These are phyloP conservation scores for Samia ricini DNA, from an alignment of 1,140 invertebrate species.

Conservation along the genomic window DNA sequence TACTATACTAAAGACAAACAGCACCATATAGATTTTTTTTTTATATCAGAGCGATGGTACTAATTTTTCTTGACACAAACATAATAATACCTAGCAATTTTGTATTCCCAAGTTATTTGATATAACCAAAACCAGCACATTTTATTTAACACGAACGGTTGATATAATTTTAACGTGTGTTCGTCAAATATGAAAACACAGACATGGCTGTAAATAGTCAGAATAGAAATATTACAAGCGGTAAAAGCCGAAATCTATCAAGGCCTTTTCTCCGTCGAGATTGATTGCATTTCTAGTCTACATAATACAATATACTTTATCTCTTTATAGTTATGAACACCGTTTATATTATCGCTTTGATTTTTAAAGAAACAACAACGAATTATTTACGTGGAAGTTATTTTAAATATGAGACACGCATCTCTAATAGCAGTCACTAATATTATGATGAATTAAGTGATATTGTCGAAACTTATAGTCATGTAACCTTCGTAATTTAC, in stretches of 20 bases:
- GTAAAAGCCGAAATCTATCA: background rate
- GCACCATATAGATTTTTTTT: background rate
- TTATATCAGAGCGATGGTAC: background rate
- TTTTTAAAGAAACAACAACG: background rate
- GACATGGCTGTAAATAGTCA: background rate
- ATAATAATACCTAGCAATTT: conserved; percentile 8
- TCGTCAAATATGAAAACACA: conserved; percentile 3
- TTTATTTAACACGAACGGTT: background rate
- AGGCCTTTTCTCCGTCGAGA: background rate
- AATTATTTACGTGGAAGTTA: background rate
- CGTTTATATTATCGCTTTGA: background rate
- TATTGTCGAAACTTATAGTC: no score
- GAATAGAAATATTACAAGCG: background rate
- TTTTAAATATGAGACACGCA: background rate
- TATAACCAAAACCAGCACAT: conserved; percentile 11
- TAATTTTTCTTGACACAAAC: background rate
- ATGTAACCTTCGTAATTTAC: background rate
- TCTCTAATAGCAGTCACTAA: background rate
- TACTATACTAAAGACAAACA: background rate
- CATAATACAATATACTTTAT: background rate
- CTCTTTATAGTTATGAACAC: background rate
- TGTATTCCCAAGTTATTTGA: conserved; percentile 9
- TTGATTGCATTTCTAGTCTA: background rate
- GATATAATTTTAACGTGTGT: background rate
- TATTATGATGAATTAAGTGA: background rate